Base-by-base conservation (phyloP, 1,140 invertebrate species). In the Cataglyphis hispanica region DNA sequence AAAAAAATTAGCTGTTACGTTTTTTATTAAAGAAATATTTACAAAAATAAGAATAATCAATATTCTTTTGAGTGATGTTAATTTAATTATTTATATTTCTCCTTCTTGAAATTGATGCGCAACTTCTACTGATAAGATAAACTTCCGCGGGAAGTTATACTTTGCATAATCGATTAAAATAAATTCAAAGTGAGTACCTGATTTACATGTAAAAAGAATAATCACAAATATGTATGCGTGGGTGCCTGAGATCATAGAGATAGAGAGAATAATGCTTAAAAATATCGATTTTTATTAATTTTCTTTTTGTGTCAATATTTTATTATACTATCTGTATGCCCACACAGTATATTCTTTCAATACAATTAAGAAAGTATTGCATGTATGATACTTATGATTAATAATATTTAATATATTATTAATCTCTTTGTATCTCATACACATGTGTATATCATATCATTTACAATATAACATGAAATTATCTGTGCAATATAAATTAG, bases 151-250 rank as follows among this genome's bases (percentile, higher is more conserved):
- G 83, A 76, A 87, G 63, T 66, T 85, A 72, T 86, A 58, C 74
- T 88, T 91, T 74, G 86, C 81, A 83, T 89, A 85, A 87, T 89
- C 40, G 40, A 89, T 89, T 87, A 80, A 87, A 77, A 86, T 46
- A 87, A 87, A 88, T 90, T 90, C 88, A 92, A 91, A 93, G 92
- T 86, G 89, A 93, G 94, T 94, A 94, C 94, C 94, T 94, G 94
- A 94, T 94, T 94, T 94, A 86, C 90, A 90, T 91, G 76, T 93
- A 91, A 91, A 89, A 80, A 70, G 75, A 90, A 86, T 89, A 88
- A 76, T 81, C 89, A 89, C 86, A 53, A 53, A 86, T 78, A 88
- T 91, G 86, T 93, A 91, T 50, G 46, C 81, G 88, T 90, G 87
- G 91, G 86, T 93, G 93, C 90, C 93, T 93, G 92, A 76, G 88